A percentile compares a stretch with the other conserved stretches of the same genome.
These are phyloP conservation scores for Rousettus leschenaultii DNA, from an alignment of 2,113 vertebrate species.

Conservation along the genomic window DNA sequence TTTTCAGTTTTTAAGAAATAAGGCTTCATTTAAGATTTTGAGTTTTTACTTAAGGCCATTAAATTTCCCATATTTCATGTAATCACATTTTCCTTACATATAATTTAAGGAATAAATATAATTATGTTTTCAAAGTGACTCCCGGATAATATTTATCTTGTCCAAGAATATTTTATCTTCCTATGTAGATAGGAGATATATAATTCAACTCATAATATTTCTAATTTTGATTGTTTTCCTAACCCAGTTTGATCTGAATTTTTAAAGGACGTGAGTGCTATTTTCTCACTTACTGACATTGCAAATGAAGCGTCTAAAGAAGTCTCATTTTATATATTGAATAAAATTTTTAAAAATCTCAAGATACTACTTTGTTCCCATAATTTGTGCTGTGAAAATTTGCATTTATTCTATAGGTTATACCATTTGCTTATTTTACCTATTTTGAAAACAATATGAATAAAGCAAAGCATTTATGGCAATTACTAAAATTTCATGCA, in stretches of 20 bases:
- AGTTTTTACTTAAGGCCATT: neutral
- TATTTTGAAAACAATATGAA: constrained; percentile 29
- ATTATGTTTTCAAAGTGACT: neutral
- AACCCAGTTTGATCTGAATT: neutral
- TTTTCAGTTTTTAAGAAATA: constrained; percentile 2
- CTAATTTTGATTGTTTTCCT: neutral
- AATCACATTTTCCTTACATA: neutral
- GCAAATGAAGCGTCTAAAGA: constrained; percentile 1
- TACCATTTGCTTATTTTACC: constrained; percentile 38
- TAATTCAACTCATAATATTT: neutral
- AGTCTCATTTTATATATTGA: neutral
- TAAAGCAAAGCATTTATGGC: constrained; percentile 38
- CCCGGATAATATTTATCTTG: neutral
- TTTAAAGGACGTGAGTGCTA: neutral
- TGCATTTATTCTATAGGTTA: constrained; percentile 7
- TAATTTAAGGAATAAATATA: neutral
- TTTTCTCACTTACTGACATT: neutral
- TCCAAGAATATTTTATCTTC: neutral
- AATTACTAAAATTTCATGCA: constrained; percentile 38
- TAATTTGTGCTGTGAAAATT: constrained; percentile 45
- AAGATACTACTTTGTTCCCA: constrained; percentile 4
- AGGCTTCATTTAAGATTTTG: neutral
- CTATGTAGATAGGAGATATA: neutral
- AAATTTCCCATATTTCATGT: neutral
- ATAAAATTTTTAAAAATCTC: constrained; percentile 25